Conservation (phyloP, 2,888 invertebrate genomes). For the Machimus rusticus region DNA sequence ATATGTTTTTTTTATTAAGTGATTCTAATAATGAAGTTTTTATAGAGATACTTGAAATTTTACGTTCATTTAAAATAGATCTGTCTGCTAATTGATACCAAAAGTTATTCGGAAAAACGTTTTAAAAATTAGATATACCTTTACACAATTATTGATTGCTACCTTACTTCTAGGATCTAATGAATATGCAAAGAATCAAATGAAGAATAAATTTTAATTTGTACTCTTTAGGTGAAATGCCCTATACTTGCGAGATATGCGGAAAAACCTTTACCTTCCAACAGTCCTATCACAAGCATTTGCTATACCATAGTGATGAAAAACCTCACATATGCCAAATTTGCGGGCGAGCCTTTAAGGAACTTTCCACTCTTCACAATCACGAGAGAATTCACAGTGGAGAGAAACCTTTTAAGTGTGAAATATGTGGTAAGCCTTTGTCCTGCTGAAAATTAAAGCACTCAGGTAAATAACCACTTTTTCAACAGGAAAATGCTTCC, state of each 20-base stretch:
- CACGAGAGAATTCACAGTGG: constrained; percentile 81
- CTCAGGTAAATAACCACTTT: neutral
- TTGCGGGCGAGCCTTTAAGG: constrained; percentile 85
- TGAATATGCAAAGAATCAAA: too few relatives aligned
- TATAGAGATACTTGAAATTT: too few relatives aligned
- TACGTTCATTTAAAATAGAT: too few relatives aligned
- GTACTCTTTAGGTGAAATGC: constrained; percentile 78
- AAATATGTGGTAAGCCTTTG: constrained; percentile 76
- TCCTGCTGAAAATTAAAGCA: neutral
- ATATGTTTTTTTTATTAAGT: too few relatives aligned
- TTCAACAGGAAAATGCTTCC: constrained; percentile 80
- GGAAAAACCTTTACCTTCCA: constrained; percentile 89
- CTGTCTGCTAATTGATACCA: too few relatives aligned
- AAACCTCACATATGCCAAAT: constrained; percentile 79
- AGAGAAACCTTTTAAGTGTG: constrained; percentile 86
- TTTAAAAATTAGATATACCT: too few relatives aligned
- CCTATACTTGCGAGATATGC: constrained; percentile 82
- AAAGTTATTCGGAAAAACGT: too few relatives aligned
- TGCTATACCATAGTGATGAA: constrained; percentile 85
- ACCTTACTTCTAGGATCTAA: too few relatives aligned
- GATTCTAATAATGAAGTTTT: too few relatives aligned
- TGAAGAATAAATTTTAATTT: neutral
- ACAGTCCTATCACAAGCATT: constrained; percentile 88
- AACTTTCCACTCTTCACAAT: constrained; percentile 85
- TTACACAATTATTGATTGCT: too few relatives aligned